Evolutionary conservation across 1,140 invertebrate genomes (phyloP).

Genomic region (Diorhabda carinulata): DNA sequence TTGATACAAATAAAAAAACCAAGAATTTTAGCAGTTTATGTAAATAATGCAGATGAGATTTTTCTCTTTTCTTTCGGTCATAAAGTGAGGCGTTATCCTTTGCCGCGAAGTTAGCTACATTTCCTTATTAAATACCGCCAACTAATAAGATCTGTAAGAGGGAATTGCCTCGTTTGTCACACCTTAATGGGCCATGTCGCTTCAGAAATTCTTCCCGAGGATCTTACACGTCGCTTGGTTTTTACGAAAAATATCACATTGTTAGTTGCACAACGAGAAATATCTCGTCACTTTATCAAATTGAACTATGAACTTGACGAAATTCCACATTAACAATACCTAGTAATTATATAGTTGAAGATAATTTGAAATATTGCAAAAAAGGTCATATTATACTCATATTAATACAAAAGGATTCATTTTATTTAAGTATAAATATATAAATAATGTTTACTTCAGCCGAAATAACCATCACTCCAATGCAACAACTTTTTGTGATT

Average conservation of each 20-base stretch:
- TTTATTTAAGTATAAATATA: no score
- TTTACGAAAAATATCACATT: not conserved
- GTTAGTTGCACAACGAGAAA: not conserved
- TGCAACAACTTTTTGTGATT: no score
- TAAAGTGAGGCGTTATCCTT: conserved; percentile 43
- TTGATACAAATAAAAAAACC: conserved; percentile 6
- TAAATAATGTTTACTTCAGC: no score
- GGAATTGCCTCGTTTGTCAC: conserved; percentile 40
- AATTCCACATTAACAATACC: no score
- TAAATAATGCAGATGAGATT: conserved; percentile 48
- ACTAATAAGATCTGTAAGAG: conserved; percentile 43
- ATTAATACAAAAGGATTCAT: no score
- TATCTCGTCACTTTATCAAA: not conserved
- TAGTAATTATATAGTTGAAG: no score
- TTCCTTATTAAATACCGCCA: conserved; percentile 45
- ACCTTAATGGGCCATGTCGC: conserved; percentile 36
- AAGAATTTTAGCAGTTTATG: conserved; percentile 43
- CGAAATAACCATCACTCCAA: no score
- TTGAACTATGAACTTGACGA: not conserved
- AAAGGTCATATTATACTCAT: no score
- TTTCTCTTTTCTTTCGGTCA: conserved; percentile 41
- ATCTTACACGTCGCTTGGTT: conserved; percentile 11
- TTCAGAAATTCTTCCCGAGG: conserved; percentile 27
- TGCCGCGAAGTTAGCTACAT: conserved; percentile 41
- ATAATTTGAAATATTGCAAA: no score